phyloP scores from a whole-genome alignment of 2,888 invertebrate species.

The Melitaea athalia region DNA sequence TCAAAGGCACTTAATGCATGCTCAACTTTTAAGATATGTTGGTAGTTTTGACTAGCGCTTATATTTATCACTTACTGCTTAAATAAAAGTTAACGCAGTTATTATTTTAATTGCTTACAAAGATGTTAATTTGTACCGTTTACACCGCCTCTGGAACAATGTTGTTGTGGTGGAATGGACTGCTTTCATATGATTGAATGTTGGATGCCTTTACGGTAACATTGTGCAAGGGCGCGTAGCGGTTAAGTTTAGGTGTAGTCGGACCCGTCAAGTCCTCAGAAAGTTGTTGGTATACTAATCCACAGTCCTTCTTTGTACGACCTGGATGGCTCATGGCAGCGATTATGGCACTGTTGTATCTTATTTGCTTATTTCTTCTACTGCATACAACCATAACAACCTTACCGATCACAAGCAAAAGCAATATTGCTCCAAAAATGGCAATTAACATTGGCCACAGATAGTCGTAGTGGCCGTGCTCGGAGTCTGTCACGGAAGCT shows the following conservation, averaged over 20 bases:
- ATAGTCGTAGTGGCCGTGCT: conserved; percentile 77
- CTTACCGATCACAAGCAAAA: conserved; percentile 80
- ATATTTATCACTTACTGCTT: conserved; percentile 76
- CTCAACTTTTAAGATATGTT: conserved; percentile 57
- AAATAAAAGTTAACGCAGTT: conserved; percentile 74
- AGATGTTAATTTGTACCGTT: conserved; percentile 54
- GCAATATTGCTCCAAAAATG: conserved; percentile 79
- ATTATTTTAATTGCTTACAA: conserved; percentile 57
- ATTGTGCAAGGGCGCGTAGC: conserved; percentile 82
- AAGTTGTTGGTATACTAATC: conserved; percentile 89
- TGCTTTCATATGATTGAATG: conserved; percentile 81
- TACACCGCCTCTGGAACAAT: conserved; percentile 84
- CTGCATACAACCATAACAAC: conserved; percentile 71
- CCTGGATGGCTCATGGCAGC: conserved; percentile 79
- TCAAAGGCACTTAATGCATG: conserved; percentile 66
- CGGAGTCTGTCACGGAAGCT: conserved; percentile 62
- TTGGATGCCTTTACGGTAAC: conserved; percentile 73
- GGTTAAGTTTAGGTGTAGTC: conserved; percentile 86
- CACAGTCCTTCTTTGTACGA: conserved; percentile 86
- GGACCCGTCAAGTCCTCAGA: conserved; percentile 89
- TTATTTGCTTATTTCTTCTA: conserved; percentile 64
- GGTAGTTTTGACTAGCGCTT: conserved; percentile 77
- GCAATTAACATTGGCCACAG: conserved; percentile 83
- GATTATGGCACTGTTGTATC: conserved; percentile 79
- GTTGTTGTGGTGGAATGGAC: conserved; percentile 84